phyloP scores from a whole-genome alignment of 2,113 vertebrate species.

The Myotis yumanensis region DNA sequence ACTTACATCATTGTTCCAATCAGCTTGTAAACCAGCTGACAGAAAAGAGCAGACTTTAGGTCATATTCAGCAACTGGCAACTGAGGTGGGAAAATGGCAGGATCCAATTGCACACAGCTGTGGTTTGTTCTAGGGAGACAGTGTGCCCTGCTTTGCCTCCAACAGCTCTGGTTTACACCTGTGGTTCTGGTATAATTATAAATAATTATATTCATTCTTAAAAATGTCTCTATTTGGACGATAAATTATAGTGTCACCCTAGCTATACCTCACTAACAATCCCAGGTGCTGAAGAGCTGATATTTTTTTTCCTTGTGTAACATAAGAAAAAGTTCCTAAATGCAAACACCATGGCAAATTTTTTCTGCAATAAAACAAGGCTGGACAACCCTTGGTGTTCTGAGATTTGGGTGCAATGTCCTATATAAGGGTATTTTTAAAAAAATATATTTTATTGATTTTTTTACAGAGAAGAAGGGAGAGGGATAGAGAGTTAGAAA shows the following conservation, averaged over 20 bases:
- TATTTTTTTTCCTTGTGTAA: conserved; percentile 19
- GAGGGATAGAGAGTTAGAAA: too few species aligned
- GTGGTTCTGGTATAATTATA: conserved; percentile 55
- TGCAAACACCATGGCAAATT: neutral
- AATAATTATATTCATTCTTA: conserved; percentile 62
- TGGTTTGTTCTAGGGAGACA: conserved; percentile 14
- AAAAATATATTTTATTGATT: too few species aligned
- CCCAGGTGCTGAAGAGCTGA: conserved; percentile 47
- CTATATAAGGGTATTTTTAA: neutral
- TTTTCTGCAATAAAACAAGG: neutral
- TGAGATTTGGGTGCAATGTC: neutral
- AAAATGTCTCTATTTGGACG: conserved; percentile 52
- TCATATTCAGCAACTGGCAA: conserved; percentile 2
- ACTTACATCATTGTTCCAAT: conserved; percentile 52
- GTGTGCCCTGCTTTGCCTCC: conserved; percentile 27
- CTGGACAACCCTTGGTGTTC: neutral
- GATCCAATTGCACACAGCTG: conserved; percentile 57
- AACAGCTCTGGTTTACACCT: conserved; percentile 54
- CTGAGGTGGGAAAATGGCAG: conserved; percentile 27
- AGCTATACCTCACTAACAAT: conserved; percentile 60
- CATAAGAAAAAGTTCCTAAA: conserved; percentile 47
- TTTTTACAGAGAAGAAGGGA: too few species aligned
- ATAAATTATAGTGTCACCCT: conserved; percentile 53
- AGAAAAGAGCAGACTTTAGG: neutral
- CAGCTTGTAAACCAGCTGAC: conserved; percentile 46